phyloP scores from a whole-genome alignment of 2,113 vertebrate species.

The Emydocephalus ijimae region DNA sequence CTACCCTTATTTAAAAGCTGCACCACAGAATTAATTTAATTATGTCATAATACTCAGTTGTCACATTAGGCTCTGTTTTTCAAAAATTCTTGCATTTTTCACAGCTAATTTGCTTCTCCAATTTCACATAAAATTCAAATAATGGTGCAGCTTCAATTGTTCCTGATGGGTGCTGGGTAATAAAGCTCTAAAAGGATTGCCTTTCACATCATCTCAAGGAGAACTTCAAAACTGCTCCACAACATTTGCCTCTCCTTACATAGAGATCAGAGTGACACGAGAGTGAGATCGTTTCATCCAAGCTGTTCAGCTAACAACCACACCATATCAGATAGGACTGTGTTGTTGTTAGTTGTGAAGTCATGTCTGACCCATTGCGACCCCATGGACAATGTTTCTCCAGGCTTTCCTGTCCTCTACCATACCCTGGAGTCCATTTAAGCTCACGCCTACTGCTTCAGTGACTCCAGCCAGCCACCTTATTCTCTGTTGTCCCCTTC shows the following conservation, averaged over 20 bases:
- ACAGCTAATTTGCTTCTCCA: constrained; percentile 30
- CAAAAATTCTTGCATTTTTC: constrained; percentile 21
- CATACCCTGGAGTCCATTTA: too few species aligned
- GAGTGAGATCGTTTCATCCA: constrained; percentile 1
- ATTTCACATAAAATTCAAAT: constrained; percentile 25
- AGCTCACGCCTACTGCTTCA: too few species aligned
- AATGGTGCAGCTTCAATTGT: constrained; percentile 18
- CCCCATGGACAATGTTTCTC: too few species aligned
- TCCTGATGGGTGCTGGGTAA: constrained; percentile 8
- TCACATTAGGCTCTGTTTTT: constrained; percentile 26
- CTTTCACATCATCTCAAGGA: constrained; percentile 38
- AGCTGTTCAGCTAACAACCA: constrained; percentile 22
- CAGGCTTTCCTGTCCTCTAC: too few species aligned
- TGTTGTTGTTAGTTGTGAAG: too few species aligned
- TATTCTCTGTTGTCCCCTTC: too few species aligned
- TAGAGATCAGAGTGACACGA: not conserved
- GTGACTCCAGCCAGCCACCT: too few species aligned
- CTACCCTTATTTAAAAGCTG: constrained; percentile 35
- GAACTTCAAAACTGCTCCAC: constrained; percentile 11
- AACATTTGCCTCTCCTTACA: not conserved
- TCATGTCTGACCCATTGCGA: too few species aligned
- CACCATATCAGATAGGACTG: too few species aligned
- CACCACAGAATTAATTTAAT: constrained; percentile 29
- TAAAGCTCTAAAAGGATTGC: constrained; percentile 28
- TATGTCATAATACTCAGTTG: constrained; percentile 28